Evolutionary conservation across 2,888 invertebrate genomes (phyloP).

Genomic region (Drosophila meridionalis): DNA sequence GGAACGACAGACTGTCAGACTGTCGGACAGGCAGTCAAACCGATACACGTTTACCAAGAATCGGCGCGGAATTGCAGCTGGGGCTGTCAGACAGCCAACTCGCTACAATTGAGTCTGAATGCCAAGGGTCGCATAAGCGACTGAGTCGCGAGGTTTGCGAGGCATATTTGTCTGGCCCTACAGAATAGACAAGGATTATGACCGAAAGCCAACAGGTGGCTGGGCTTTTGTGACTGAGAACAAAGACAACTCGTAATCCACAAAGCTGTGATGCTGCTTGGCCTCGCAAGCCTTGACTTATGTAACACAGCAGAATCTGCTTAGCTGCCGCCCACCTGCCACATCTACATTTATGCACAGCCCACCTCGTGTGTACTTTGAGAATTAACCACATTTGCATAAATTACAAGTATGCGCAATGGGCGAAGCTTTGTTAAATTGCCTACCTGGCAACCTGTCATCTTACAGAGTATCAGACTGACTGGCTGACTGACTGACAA

Average conservation of each 20-base stretch:
- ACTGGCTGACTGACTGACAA: slow-evolving; percentile 26
- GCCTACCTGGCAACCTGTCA: slow-evolving; percentile 41
- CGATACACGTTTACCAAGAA: background rate
- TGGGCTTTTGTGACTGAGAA: slow-evolving; percentile 40
- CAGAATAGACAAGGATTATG: slow-evolving; percentile 53
- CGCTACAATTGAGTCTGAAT: slow-evolving; percentile 48
- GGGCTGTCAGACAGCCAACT: slow-evolving; percentile 6
- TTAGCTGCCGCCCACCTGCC: background rate
- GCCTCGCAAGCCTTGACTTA: slow-evolving; percentile 49
- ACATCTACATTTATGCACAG: background rate
- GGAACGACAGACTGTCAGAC: slow-evolving; percentile 32
- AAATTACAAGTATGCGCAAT: slow-evolving; percentile 57
- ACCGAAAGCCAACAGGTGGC: slow-evolving; percentile 49
- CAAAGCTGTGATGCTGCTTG: slow-evolving; percentile 42
- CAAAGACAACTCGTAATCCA: slow-evolving; percentile 31
- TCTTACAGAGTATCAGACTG: slow-evolving; percentile 19
- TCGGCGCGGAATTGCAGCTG: background rate
- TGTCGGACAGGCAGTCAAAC: slow-evolving; percentile 20
- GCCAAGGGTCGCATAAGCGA: slow-evolving; percentile 42
- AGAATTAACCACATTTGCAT: slow-evolving; percentile 63
- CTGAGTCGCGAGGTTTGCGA: slow-evolving; percentile 19
- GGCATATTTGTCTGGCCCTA: slow-evolving; percentile 35
- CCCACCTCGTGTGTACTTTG: slow-evolving; percentile 12
- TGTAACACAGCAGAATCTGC: slow-evolving; percentile 25
- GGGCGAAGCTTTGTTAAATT: slow-evolving; percentile 61